Conservation (phyloP, 2,888 invertebrate species). For the Saturnia pavonia region DNA sequence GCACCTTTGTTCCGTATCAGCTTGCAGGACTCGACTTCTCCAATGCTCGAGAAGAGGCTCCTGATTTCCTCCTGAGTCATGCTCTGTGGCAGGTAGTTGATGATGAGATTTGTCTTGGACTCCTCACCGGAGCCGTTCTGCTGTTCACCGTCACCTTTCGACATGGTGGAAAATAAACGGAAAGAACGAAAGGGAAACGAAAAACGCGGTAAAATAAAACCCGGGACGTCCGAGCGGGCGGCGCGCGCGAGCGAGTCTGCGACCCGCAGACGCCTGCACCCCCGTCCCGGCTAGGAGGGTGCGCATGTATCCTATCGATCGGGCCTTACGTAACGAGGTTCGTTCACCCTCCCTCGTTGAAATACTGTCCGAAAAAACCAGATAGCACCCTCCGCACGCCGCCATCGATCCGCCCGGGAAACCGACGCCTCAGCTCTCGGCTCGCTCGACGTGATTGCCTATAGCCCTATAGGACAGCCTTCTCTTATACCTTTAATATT, state of each 20-base stretch:
- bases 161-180: constrained; percentile 87
- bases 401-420: constrained; percentile 66
- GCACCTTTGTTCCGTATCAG: constrained; percentile 99
- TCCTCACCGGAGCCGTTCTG: constrained; percentile 94
- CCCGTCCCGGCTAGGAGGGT: constrained; percentile 31
- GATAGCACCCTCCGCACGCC: constrained; percentile 61
- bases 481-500: neutral
- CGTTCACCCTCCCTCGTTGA: constrained; percentile 77
- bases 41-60: constrained; percentile 98
- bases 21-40: constrained; percentile 99
- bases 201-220: constrained; percentile 81
- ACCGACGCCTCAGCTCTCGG: constrained; percentile 34
- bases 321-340: constrained; percentile 75
- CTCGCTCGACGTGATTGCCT: constrained; percentile 22
- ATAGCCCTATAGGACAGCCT: neutral
- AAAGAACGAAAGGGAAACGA: constrained; percentile 82
- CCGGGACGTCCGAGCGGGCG: constrained; percentile 74
- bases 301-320: constrained; percentile 72
- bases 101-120: constrained; percentile 99
- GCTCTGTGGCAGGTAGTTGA: constrained; percentile 99
- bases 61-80: constrained; percentile 99
- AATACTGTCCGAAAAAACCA: constrained; percentile 81
- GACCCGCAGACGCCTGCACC: constrained; percentile 25
- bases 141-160: constrained; percentile 93
- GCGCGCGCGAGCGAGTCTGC: constrained; percentile 71